Evolutionary conservation across 2,888 invertebrate genomes (phyloP).

Genomic region (Heterodera filipjevi): DNA sequence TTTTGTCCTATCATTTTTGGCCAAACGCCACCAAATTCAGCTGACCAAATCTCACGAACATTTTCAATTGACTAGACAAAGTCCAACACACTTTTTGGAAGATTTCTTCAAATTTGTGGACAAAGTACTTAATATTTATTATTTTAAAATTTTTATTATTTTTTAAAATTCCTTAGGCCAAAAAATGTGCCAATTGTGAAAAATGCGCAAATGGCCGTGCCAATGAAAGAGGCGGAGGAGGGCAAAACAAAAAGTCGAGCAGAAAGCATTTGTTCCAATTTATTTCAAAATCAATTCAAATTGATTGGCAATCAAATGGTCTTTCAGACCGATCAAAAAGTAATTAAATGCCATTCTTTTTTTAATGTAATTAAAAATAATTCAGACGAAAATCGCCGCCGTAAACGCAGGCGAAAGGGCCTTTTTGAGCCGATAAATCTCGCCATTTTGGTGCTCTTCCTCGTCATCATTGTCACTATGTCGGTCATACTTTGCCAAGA

Average conservation of each 20-base stretch:
- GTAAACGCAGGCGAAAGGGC: not conserved
- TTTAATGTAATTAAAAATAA: not conserved
- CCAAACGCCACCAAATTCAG: not conserved
- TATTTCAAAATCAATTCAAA: not conserved
- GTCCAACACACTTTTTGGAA: not conserved
- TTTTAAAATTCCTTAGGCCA: not conserved
- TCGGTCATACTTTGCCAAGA: not conserved
- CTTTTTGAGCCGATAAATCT: not conserved
- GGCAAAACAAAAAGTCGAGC: not conserved
- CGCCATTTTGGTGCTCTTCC: not conserved
- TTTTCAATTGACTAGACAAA: not conserved
- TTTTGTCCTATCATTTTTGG: not conserved
- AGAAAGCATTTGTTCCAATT: not conserved
- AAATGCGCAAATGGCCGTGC: not conserved
- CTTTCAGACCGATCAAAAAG: not conserved
- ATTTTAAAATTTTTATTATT: not conserved
- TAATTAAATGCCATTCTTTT: not conserved
- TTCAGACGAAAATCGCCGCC: constrained; percentile 2
- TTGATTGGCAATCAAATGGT: not conserved
- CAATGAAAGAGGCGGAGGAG: not conserved
- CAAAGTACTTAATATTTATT: not conserved
- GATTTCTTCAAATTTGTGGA: not conserved
- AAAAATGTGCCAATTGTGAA: not conserved
- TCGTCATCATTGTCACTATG: not conserved
- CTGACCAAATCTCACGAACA: not conserved